A percentile compares a stretch with the other conserved stretches of the same genome.
Evolutionary conservation across 2,888 invertebrate genomes (phyloP).

Genomic region (Caenorhabditis becei): DNA sequence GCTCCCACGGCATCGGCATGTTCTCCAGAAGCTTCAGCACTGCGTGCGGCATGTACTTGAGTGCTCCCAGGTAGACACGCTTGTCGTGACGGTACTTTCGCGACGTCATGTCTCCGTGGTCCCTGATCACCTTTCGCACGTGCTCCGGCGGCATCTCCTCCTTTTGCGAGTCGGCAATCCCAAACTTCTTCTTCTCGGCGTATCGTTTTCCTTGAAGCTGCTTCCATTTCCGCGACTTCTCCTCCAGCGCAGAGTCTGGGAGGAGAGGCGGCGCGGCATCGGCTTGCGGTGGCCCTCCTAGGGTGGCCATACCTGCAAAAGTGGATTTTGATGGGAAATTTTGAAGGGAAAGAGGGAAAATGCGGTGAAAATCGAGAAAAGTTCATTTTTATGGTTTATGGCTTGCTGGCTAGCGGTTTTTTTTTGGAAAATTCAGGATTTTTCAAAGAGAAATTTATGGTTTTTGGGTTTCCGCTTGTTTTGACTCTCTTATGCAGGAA

Average conservation of each 20-base stretch:
- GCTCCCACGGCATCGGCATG: constrained; percentile 99
- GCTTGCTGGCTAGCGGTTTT: too few relatives aligned
- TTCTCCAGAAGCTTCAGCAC: constrained; percentile 98
- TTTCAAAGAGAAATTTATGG: too few relatives aligned
- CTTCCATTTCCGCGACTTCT: constrained; percentile 90
- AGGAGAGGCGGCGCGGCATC: constrained; percentile 25
- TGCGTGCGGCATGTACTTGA: constrained; percentile 99
- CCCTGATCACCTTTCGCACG: constrained; percentile 97
- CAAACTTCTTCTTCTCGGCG: constrained; percentile 97
- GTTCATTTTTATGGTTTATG: too few relatives aligned
- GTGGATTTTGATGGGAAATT: too few relatives aligned
- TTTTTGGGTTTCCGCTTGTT: too few relatives aligned
- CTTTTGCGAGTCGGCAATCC: constrained; percentile 98
- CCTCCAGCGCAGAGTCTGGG: constrained; percentile 61
- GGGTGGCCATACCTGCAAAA: constrained; percentile 60
- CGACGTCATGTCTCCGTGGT: constrained; percentile 99
- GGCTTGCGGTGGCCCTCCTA: constrained; percentile 47
- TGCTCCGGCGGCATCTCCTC: constrained; percentile 99
- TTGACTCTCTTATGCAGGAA: too few relatives aligned
- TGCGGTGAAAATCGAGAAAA: too few relatives aligned
- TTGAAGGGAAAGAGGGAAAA: too few relatives aligned
- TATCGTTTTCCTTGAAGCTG: constrained; percentile 98
- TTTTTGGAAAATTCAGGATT: too few relatives aligned
- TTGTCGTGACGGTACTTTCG: constrained; percentile 99
- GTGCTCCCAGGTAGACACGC: constrained; percentile 95